These are phyloP conservation scores for Doryteuthis pealeii DNA, from an alignment of 1,140 invertebrate species.

Conservation along the genomic window DNA sequence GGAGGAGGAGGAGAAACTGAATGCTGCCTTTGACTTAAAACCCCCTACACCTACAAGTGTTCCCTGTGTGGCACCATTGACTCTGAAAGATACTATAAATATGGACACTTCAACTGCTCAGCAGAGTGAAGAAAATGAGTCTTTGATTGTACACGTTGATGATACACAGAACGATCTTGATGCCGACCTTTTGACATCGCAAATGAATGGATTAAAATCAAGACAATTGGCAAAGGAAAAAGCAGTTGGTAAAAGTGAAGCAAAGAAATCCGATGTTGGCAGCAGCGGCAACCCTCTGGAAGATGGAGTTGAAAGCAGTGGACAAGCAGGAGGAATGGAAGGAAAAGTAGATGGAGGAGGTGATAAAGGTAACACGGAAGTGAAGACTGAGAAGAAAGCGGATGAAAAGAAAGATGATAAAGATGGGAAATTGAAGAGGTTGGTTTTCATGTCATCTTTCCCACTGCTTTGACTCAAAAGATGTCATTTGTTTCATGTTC, in stretches of 20 bases:
- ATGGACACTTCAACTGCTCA: slow-evolving; percentile 10
- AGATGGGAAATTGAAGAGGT: slow-evolving; percentile 13
- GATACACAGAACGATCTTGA: slow-evolving; percentile 10
- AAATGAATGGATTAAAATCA: not conserved
- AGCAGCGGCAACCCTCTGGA: not conserved
- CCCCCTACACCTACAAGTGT: not conserved
- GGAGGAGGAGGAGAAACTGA: not conserved
- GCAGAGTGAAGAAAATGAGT: slow-evolving; percentile 11
- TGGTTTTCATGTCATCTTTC: slow-evolving; percentile 16
- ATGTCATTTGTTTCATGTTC: slow-evolving; percentile 10
- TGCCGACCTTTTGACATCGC: slow-evolving; percentile 7
- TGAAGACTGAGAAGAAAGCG: slow-evolving; percentile 9
- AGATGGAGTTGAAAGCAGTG: not conserved
- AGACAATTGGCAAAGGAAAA: not conserved
- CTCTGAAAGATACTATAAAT: not conserved
- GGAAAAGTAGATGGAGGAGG: not conserved
- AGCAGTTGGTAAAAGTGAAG: not conserved
- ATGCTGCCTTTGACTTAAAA: not conserved
- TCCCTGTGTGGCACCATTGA: not conserved
- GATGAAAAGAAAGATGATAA: slow-evolving; percentile 17
- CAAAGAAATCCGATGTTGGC: not conserved
- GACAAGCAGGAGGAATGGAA: no score
- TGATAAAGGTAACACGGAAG: slow-evolving; percentile 7
- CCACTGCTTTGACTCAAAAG: slow-evolving; percentile 12
- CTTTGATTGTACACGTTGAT: slow-evolving; percentile 4